phyloP scores from a whole-genome alignment of 1,140 invertebrate species.

The Temnothorax nylanderi region DNA sequence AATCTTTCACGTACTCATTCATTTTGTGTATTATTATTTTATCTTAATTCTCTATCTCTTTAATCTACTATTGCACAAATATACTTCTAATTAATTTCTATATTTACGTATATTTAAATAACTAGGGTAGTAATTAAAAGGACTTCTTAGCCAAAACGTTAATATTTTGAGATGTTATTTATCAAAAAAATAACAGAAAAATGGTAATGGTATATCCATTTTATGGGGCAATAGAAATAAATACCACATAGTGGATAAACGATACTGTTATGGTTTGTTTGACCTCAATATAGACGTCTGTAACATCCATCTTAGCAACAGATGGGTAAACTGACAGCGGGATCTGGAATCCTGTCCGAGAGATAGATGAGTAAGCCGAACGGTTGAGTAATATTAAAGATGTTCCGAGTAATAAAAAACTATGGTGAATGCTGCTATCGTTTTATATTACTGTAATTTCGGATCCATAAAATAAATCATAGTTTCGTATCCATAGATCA shows the following conservation, averaged over 20 bases:
- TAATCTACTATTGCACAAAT: background rate
- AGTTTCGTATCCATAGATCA: constrained; percentile 41
- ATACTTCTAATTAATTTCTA: background rate
- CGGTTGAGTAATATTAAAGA: constrained; percentile 59
- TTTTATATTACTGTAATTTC: constrained; percentile 55
- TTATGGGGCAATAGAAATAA: constrained; percentile 8
- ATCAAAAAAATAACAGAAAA: background rate
- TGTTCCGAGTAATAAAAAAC: constrained; percentile 51
- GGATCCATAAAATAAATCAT: constrained; percentile 44
- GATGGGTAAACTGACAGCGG: constrained; percentile 57
- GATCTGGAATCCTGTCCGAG: constrained; percentile 51
- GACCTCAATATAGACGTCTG: constrained; percentile 52
- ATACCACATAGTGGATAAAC: background rate
- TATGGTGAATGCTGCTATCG: constrained; percentile 28
- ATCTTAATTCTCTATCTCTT: background rate
- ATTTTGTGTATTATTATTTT: background rate
- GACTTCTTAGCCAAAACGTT: background rate
- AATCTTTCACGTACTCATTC: background rate
- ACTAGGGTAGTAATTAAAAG: background rate
- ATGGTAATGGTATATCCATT: background rate
- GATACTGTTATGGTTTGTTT: constrained; percentile 53
- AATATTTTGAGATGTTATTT: background rate
- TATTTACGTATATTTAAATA: background rate
- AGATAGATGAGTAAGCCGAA: constrained; percentile 54
- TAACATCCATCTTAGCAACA: constrained; percentile 59